phyloP scores from a whole-genome alignment of 2,797 vertebrate species.

The Intellagama lesueurii region DNA sequence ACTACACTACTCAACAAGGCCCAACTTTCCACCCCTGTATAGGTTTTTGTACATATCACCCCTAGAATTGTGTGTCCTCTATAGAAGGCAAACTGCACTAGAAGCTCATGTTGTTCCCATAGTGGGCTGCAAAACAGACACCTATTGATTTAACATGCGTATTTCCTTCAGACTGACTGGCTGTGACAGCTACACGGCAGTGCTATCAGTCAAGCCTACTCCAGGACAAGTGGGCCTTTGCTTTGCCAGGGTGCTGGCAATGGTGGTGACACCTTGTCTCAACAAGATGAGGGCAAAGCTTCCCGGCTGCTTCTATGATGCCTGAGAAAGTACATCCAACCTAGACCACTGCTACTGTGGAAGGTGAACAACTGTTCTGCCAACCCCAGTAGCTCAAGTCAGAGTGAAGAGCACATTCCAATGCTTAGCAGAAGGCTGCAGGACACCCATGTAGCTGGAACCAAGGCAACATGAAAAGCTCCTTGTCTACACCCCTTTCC shows the following conservation, averaged over 20 bases:
- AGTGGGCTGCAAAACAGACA: not conserved
- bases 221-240: not conserved
- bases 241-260: not conserved
- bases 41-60: not conserved
- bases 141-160: not conserved
- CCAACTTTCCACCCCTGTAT: too few species aligned
- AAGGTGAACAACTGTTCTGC: not conserved
- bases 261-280: not conserved
- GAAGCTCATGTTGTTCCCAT: not conserved
- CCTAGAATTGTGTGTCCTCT: not conserved
- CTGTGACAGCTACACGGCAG: not conserved
- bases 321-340: not conserved
- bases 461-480: not conserved
- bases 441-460: not conserved
- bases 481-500: not conserved
- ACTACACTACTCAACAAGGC: not conserved
- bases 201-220: not conserved
- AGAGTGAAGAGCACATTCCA: not conserved
- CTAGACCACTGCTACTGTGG: not conserved
- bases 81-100: not conserved
- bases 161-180: not conserved
- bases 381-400: not conserved
- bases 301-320: not conserved
- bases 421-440: not conserved
- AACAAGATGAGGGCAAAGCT: not conserved